Percentiles rank a stretch among this genome's conserved stretches.
Conservation (phyloP, 2,888 invertebrate genomes). For the Heliconius aoede region DNA sequence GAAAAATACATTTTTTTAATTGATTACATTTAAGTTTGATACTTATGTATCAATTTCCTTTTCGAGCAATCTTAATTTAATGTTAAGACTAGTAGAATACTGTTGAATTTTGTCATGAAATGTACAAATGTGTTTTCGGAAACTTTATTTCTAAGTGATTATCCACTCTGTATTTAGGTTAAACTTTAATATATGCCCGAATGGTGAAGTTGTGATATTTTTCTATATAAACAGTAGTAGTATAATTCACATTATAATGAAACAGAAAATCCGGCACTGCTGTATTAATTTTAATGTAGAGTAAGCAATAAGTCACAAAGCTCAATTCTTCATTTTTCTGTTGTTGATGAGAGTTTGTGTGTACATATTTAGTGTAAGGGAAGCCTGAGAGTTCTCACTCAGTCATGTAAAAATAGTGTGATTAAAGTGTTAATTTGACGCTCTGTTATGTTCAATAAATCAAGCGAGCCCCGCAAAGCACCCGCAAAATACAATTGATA, state of each 20-base stretch:
- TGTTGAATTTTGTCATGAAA: slow-evolving; percentile 83
- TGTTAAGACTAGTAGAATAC: slow-evolving; percentile 81
- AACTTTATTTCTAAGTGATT: slow-evolving; percentile 80
- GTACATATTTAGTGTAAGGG: slow-evolving; percentile 82
- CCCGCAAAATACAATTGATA: slow-evolving; percentile 31
- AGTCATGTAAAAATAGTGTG: slow-evolving; percentile 67
- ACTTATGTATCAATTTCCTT: slow-evolving; percentile 73
- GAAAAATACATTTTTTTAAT: slow-evolving; percentile 72
- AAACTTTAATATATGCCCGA: slow-evolving; percentile 67
- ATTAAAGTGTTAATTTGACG: slow-evolving; percentile 62
- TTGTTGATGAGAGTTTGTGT: slow-evolving; percentile 78
- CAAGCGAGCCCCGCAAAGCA: slow-evolving; percentile 25
- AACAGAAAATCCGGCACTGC: slow-evolving; percentile 63
- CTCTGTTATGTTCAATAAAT: slow-evolving; percentile 46
- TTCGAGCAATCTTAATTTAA: slow-evolving; percentile 62
- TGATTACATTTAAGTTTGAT: slow-evolving; percentile 75
- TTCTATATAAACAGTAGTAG: slow-evolving; percentile 61
- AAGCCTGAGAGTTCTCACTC: slow-evolving; percentile 76
- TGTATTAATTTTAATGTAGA: slow-evolving; percentile 59
- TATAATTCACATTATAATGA: slow-evolving; percentile 54
- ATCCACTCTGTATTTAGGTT: slow-evolving; percentile 80
- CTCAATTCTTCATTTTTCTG: slow-evolving; percentile 75
- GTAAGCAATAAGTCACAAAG: slow-evolving; percentile 75
- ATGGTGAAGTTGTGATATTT: slow-evolving; percentile 83
- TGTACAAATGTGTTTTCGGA: slow-evolving; percentile 83